Conservation (phyloP, 2,797 vertebrate species). For the Pseudopleuronectes americanus region DNA sequence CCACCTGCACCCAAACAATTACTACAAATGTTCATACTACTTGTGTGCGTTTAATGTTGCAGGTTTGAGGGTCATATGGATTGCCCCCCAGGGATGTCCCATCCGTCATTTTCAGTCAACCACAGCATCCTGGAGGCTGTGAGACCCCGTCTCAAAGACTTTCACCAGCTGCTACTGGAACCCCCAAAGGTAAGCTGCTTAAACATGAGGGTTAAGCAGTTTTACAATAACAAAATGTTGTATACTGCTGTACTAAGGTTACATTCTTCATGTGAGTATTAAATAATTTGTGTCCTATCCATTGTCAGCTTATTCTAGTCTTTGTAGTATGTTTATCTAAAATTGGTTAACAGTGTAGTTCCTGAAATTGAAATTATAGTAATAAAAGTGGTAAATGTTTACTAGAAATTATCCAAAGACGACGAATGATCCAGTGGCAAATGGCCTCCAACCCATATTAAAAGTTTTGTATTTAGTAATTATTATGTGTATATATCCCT, state of each 20-base stretch:
- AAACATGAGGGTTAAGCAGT: neutral
- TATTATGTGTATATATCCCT: neutral
- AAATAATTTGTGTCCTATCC: neutral
- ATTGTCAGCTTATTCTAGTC: neutral
- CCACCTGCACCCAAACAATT: neutral
- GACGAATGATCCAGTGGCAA: neutral
- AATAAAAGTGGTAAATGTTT: neutral
- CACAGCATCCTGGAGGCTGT: constrained; percentile 97
- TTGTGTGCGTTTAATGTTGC: constrained; percentile 17
- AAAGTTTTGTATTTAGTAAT: neutral
- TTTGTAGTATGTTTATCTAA: neutral
- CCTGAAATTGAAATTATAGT: neutral
- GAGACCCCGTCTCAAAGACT: constrained; percentile 92
- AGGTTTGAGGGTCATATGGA: constrained; percentile 99
- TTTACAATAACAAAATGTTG: neutral
- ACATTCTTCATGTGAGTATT: neutral
- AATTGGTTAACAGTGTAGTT: neutral
- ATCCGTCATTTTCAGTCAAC: constrained; percentile 93
- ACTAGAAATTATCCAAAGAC: neutral
- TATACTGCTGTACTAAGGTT: neutral
- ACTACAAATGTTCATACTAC: neutral
- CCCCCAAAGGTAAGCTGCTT: constrained; percentile 92
- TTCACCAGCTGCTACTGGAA: constrained; percentile 95
- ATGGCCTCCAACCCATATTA: no score
- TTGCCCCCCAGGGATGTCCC: constrained; percentile 93